phyloP scores from a whole-genome alignment of 2,888 invertebrate genomes.

The Aleiodes leptofemur region DNA sequence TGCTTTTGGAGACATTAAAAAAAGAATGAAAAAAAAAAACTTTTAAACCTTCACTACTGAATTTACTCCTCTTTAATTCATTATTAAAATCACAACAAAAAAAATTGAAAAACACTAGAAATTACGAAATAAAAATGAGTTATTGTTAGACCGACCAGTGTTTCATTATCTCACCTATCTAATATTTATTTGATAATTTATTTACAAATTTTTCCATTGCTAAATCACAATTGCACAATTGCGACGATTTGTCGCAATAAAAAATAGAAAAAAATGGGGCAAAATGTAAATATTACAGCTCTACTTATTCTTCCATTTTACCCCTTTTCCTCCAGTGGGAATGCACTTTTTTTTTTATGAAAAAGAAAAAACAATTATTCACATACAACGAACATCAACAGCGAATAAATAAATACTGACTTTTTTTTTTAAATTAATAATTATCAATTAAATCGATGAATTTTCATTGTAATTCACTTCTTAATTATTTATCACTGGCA shows the following conservation, averaged over 20 bases:
- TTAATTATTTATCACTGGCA: slow-evolving; percentile 11
- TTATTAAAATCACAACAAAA: background rate
- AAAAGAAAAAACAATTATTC: too few relatives aligned
- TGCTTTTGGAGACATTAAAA: too few relatives aligned
- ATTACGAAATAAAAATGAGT: slow-evolving; percentile 66
- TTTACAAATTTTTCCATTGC: slow-evolving; percentile 38
- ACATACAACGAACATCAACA: too few relatives aligned
- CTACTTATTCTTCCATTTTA: too few relatives aligned
- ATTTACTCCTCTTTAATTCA: slow-evolving; percentile 8
- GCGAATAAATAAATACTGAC: slow-evolving; percentile 23
- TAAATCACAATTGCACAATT: slow-evolving; percentile 5
- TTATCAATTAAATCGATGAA: background rate
- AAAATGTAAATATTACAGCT: too few relatives aligned
- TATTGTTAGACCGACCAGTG: slow-evolving; percentile 67
- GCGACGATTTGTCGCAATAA: too few relatives aligned
- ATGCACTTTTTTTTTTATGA: too few relatives aligned
- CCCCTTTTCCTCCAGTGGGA: too few relatives aligned
- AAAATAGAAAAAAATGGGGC: too few relatives aligned
- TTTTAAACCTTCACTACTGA: background rate
- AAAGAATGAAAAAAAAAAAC: background rate
- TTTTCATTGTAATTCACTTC: background rate
- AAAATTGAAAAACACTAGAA: slow-evolving; percentile 41
- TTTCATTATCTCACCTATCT: slow-evolving; percentile 29
- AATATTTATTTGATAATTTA: slow-evolving; percentile 29
- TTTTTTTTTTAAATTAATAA: slow-evolving; percentile 14